Evolutionary conservation across 2,113 vertebrate species (phyloP).

Genomic region (Scolopax mira): DNA sequence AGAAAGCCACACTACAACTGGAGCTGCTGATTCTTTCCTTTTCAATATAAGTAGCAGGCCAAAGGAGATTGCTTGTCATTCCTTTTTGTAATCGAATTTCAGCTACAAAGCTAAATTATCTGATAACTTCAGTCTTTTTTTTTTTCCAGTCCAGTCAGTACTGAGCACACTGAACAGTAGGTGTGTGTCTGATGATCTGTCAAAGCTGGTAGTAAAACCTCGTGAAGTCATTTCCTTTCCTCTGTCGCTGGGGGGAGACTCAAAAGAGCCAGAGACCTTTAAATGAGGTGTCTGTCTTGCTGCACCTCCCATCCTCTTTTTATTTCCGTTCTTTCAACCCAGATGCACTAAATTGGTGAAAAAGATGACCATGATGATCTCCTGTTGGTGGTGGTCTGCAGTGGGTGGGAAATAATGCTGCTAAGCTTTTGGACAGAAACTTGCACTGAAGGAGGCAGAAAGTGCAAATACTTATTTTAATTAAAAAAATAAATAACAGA

Average conservation of each 20-base stretch:
- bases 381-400: fast-evolving
- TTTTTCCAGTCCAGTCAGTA: background rate
- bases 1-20: background rate
- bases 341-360: background rate
- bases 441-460: background rate
- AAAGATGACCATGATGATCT: fast-evolving
- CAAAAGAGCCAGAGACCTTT: background rate
- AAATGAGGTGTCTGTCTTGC: background rate
- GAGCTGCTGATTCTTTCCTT: background rate
- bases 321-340: background rate
- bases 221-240: background rate
- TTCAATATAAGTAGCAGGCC: background rate
- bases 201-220: background rate
- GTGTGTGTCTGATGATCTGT: background rate
- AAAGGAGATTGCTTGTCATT: background rate
- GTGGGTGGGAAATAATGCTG: background rate
- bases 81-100: background rate
- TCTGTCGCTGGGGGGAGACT: background rate
- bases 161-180: background rate
- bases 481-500: no score
- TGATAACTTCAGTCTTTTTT: background rate
- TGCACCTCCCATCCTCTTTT: background rate
- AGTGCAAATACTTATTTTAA: background rate
- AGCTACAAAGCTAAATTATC: background rate
- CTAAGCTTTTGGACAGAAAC: background rate